Evolutionary conservation across 2,797 vertebrate genomes (phyloP).

Genomic region (Poecilia gillii): DNA sequence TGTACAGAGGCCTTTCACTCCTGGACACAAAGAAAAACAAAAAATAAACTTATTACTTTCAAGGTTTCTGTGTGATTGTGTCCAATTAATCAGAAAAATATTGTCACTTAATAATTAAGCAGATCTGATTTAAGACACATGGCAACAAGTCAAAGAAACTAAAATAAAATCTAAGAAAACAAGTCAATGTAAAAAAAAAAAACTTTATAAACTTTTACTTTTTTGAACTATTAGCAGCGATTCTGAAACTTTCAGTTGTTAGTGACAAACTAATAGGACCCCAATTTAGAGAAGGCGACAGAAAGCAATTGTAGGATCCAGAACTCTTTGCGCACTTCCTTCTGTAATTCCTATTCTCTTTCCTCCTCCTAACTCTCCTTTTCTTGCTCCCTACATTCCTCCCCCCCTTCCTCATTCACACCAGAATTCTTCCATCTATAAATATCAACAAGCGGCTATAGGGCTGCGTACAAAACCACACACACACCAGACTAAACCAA

Average conservation of each 20-base stretch:
- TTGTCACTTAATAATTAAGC: neutral
- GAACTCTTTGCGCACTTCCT: conserved; percentile 1
- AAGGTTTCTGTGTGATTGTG: neutral
- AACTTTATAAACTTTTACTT: neutral
- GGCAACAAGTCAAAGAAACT: neutral
- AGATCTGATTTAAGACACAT: neutral
- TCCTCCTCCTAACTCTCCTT: conserved; percentile 14
- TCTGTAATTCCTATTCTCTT: conserved; percentile 11
- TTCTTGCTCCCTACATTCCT: conserved; percentile 40
- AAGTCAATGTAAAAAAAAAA: too few relatives aligned
- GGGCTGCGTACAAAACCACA: conserved; percentile 44
- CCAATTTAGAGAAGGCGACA: conserved; percentile 5
- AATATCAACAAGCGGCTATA: conserved; percentile 69
- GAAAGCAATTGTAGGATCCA: neutral
- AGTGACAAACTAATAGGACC: conserved; percentile 1
- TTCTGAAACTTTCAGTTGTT: neutral
- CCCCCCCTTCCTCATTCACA: conserved; percentile 42
- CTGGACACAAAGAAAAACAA: conserved; percentile 33
- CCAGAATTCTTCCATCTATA: conserved; percentile 67
- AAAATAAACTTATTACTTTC: neutral
- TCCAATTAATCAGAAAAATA: neutral
- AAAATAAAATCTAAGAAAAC: neutral
- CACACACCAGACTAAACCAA: conserved; percentile 66
- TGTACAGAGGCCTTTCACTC: conserved; percentile 16
- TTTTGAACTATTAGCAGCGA: neutral